phyloP scores from a whole-genome alignment of 2,113 vertebrate species.

The Amphiprion ocellaris region DNA sequence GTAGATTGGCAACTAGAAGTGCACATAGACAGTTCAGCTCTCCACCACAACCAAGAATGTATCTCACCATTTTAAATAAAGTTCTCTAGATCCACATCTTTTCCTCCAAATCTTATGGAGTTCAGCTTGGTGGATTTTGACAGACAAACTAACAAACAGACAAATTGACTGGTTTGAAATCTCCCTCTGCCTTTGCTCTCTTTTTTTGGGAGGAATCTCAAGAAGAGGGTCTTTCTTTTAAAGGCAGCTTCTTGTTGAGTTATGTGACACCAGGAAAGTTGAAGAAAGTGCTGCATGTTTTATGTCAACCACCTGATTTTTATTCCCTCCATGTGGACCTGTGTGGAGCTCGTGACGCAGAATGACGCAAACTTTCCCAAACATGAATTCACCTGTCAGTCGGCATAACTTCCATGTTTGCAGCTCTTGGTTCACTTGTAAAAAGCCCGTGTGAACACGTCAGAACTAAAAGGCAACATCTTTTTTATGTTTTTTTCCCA shows the following conservation, averaged over 20 bases:
- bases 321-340: neutral
- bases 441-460: neutral
- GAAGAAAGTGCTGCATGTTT: neutral
- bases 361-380: neutral
- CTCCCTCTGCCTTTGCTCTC: no score
- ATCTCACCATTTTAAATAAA: no score
- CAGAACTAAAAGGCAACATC: neutral
- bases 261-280: constrained; percentile 12
- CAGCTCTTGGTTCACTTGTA: constrained; percentile 2
- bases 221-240: neutral
- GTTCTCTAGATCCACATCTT: no score
- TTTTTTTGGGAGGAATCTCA: neutral
- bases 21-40: no score
- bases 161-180: no score
- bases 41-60: no score
- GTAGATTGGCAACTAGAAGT: neutral
- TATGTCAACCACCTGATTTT: neutral
- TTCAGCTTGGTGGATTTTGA: no score
- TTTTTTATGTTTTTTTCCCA: neutral
- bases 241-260: constrained; percentile 1
- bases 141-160: neutral
- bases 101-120: no score
- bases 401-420: neutral
- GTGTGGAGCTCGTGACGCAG: constrained; percentile 2
- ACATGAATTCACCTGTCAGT: constrained; percentile 12